These are phyloP conservation scores for Limnothrissa miodon DNA, from an alignment of 2,113 vertebrate genomes.

Conservation along the genomic window DNA sequence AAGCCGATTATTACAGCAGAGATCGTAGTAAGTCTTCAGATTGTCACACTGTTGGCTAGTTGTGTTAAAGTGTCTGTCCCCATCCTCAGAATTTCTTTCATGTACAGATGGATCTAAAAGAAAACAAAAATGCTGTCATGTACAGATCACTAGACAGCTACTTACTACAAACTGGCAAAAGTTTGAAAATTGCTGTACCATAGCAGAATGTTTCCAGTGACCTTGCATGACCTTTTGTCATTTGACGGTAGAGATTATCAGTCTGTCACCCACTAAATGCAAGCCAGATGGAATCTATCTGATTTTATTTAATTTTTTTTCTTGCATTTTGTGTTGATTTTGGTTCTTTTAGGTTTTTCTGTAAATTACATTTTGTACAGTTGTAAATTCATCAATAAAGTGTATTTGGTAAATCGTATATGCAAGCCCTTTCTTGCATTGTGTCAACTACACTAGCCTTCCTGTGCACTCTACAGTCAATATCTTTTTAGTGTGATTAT, in stretches of 20 bases:
- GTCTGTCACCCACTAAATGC: not conserved
- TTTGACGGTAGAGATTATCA: not conserved
- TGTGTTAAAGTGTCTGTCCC: not conserved
- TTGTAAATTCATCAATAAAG: slow-evolving; percentile 69
- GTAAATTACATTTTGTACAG: slow-evolving; percentile 72
- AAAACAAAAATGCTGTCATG: not conserved
- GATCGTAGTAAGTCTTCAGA: not conserved
- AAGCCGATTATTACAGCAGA: not conserved
- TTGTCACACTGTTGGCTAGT: not conserved
- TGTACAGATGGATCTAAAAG: not conserved
- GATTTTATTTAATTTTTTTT: slow-evolving; percentile 15
- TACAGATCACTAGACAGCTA: not conserved
- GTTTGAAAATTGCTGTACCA: not conserved
- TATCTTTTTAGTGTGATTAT: too few species aligned
- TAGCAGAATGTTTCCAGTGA: not conserved
- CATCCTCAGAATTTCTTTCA: not conserved
- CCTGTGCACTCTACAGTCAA: too few species aligned
- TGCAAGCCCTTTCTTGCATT: not conserved
- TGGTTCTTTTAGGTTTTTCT: slow-evolving; percentile 46
- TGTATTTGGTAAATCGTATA: slow-evolving; percentile 36
- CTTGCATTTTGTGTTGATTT: slow-evolving; percentile 8
- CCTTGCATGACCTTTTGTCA: not conserved
- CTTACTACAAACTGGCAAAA: not conserved
- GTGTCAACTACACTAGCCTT: too few species aligned
- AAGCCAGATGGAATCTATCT: not conserved